A percentile compares a stretch with the other conserved stretches of the same genome.
phyloP scores from a whole-genome alignment of 2,797 vertebrate species.

The Pempheris klunzingeri region DNA sequence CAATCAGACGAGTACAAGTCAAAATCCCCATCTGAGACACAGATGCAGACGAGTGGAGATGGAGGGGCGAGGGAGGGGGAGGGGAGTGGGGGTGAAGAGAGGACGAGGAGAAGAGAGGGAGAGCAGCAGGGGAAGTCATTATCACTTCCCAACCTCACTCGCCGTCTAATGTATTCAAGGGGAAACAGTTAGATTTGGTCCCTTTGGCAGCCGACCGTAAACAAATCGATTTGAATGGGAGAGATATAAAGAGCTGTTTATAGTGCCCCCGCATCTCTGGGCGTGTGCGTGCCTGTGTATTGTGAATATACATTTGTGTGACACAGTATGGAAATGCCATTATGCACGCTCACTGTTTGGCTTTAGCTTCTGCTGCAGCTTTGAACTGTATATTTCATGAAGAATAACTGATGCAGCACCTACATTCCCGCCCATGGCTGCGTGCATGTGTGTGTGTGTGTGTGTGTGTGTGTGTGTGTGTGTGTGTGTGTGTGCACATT shows the following conservation, averaged over 20 bases:
- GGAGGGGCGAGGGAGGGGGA: constrained; percentile 14
- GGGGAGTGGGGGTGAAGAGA: constrained; percentile 25
- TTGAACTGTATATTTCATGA: constrained; percentile 71
- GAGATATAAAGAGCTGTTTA: constrained; percentile 80
- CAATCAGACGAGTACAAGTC: constrained; percentile 74
- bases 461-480: constrained; percentile 15
- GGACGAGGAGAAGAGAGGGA: constrained; percentile 58
- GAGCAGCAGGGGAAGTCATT: constrained; percentile 84
- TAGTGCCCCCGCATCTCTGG: constrained; percentile 61
- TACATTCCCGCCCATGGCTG: constrained; percentile 6
- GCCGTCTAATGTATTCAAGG: constrained; percentile 81
- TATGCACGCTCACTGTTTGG: constrained; percentile 73
- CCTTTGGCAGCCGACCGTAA: constrained; percentile 80
- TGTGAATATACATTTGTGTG: constrained; percentile 72
- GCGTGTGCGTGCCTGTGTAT: constrained; percentile 56
- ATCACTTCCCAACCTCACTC: constrained; percentile 83
- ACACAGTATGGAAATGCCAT: constrained; percentile 79
- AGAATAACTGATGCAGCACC: constrained; percentile 64
- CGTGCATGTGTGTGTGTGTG: constrained; percentile 33
- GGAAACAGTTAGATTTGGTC: constrained; percentile 82
- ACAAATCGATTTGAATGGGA: constrained; percentile 83
- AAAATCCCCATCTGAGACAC: constrained; percentile 78
- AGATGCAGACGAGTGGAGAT: constrained; percentile 73
- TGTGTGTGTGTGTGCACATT: constrained; percentile 35
- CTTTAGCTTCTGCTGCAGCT: constrained; percentile 68